Percentiles rank a stretch among this genome's conserved stretches.
Conservation (phyloP, 2,888 invertebrate genomes). For the Parnassius mnemosyne region DNA sequence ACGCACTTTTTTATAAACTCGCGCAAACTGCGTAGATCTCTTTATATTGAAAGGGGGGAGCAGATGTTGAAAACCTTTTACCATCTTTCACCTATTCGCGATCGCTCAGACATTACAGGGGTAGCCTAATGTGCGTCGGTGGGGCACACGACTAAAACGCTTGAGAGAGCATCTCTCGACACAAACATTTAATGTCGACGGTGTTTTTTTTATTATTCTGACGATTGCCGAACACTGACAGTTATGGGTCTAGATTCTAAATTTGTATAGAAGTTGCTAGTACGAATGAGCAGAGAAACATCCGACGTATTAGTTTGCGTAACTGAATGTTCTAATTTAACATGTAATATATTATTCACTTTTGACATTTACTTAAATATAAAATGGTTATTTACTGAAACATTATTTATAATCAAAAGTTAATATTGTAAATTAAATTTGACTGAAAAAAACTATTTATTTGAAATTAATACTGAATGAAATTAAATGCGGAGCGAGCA, state of each 20-base stretch:
- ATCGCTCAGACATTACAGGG: slow-evolving; percentile 44
- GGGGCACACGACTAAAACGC: slow-evolving; percentile 43
- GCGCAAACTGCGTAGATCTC: slow-evolving; percentile 56
- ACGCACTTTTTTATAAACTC: slow-evolving; percentile 48
- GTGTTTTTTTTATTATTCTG: slow-evolving; percentile 38
- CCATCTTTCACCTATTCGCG: slow-evolving; percentile 44
- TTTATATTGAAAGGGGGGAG: slow-evolving; percentile 67
- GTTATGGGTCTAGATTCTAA: slow-evolving; percentile 7
- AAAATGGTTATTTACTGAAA: too few species aligned
- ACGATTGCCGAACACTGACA: slow-evolving; percentile 8
- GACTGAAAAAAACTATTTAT: too few species aligned
- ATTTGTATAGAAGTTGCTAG: slow-evolving; percentile 12
- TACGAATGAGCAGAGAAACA: background rate
- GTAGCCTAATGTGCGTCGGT: slow-evolving; percentile 51
- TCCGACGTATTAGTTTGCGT: background rate
- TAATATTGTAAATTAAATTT: too few species aligned
- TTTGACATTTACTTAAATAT: too few species aligned
- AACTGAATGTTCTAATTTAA: too few species aligned
- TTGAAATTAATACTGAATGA: too few species aligned
- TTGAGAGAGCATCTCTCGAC: slow-evolving; percentile 45
- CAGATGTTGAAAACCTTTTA: slow-evolving; percentile 71
- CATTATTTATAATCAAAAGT: too few species aligned
- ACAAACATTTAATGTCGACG: slow-evolving; percentile 44
- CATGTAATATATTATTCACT: too few species aligned
- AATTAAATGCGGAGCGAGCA: background rate